Conservation (phyloP, 2,113 vertebrate species). For the Psilopogon haemacephalus region DNA sequence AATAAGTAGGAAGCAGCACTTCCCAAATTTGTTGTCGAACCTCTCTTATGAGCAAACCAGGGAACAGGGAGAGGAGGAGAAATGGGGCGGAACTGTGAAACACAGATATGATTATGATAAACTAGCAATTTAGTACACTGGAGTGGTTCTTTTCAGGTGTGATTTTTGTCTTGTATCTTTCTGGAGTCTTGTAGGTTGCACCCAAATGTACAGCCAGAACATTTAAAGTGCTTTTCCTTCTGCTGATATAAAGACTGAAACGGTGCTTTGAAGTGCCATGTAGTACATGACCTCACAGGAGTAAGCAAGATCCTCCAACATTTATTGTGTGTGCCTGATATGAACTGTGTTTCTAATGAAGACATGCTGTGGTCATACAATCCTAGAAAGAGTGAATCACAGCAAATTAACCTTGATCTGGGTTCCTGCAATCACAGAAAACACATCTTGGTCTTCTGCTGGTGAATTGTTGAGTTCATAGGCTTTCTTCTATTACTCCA, state of each 20-base stretch:
- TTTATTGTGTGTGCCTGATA: not conserved
- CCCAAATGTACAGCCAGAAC: not conserved
- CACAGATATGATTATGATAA: not conserved
- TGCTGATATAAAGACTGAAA: not conserved
- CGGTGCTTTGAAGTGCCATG: not conserved
- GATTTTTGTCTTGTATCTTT: not conserved
- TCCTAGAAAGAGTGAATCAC: not conserved
- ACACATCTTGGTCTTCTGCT: not conserved
- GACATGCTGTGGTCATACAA: not conserved
- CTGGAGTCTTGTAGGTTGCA: not conserved
- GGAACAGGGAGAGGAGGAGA: not conserved
- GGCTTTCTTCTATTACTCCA: not conserved
- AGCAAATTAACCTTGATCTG: not conserved
- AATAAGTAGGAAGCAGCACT: not conserved
- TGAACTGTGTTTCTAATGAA: not conserved
- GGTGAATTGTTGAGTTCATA: not conserved
- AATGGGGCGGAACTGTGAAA: not conserved
- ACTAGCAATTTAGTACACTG: not conserved
- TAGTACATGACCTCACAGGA: not conserved
- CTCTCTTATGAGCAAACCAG: not conserved
- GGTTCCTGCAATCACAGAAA: not conserved
- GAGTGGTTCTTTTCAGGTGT: not conserved
- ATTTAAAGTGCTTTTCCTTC: not conserved
- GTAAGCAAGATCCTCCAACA: not conserved
- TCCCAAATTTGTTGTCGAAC: not conserved